Base-by-base conservation (phyloP, 2,888 invertebrate species). In the Apotomis betuletana region DNA sequence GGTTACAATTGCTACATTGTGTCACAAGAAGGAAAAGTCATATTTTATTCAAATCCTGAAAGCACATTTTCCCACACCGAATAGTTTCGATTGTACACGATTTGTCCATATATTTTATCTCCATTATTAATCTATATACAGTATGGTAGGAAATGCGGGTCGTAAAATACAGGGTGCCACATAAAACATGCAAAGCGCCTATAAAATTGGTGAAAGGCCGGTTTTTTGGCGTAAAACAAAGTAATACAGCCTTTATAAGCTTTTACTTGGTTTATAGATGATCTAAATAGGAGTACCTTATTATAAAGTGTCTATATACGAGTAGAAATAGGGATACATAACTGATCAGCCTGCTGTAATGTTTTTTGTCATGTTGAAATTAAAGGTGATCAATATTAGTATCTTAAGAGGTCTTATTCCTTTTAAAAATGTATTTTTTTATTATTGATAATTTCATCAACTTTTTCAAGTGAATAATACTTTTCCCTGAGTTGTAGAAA, bases 121-220 rank as follows among this genome's bases (percentile, higher is more conserved):
- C 15, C 9, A 55, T 64, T 60, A 67, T 67, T 58, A 67, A 67
- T 70, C 70, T 70, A 70, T 70, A 70, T 61, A 70, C 65, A 41
- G 65, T 61, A 62, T 62, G 57, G 61, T 58, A 44, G 67, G 44
- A 67, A 71, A 64, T 44, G 49, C 38, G 54, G 51, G 49, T 58
- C 52, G 67, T 72, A 72, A 72, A 72, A 72, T 72, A 72, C 62
- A 72, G 72, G 72, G 67, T 68, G 72, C 72, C 63, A 58, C 72
- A 71, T 72, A 72, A 72, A 72, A 72, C 72, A 63, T 72, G 67
- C 57, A 72, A 72, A 68, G 72, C 62, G 72, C 13, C 72, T 62
- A 68, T 72, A 68, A 72, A 72, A 63, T 68, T 15, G 67, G 67
- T 63, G 62, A 72, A 67, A 67, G 67, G 62, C 52, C 55, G 58